Conservation (phyloP, 2,888 invertebrate genomes). For the Pachydiplax longipennis region DNA sequence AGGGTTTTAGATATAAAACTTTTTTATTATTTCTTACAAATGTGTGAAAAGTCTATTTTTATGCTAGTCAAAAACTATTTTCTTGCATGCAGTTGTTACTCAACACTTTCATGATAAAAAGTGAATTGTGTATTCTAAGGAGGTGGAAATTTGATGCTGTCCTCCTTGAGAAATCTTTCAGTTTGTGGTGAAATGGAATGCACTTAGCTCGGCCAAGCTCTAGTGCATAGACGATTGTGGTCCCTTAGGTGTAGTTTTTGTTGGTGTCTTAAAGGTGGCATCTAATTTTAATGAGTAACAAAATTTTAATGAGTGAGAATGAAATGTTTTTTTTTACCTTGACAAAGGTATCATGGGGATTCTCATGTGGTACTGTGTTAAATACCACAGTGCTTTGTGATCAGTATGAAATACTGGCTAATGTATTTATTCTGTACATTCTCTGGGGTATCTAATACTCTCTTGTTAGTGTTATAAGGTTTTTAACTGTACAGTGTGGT, state of each 20-base stretch:
- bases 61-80: constrained; percentile 52
- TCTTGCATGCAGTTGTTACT: constrained; percentile 50
- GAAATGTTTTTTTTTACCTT: constrained; percentile 35
- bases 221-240: constrained; percentile 15
- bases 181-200: constrained; percentile 17
- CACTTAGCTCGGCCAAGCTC: constrained; percentile 23
- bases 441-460: constrained; percentile 41
- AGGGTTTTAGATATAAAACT: constrained; percentile 43
- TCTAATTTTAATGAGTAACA: constrained; percentile 40
- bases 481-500: constrained; percentile 44
- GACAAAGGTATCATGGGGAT: constrained; percentile 30
- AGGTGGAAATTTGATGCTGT: constrained; percentile 13
- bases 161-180: constrained; percentile 12
- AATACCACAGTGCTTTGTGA: constrained; percentile 37
- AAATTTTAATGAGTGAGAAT: constrained; percentile 18
- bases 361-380: constrained; percentile 41
- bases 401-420: constrained; percentile 44
- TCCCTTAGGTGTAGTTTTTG: constrained; percentile 17
- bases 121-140: constrained; percentile 20
- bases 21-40: constrained; percentile 45
- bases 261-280: constrained; percentile 28
- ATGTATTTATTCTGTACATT: constrained; percentile 45
- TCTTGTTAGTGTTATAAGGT: constrained; percentile 44
- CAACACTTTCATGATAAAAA: constrained; percentile 47
- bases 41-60: constrained; percentile 50